phyloP scores from a whole-genome alignment of 2,797 vertebrate species.

The Poeciliopsis gracilis region DNA sequence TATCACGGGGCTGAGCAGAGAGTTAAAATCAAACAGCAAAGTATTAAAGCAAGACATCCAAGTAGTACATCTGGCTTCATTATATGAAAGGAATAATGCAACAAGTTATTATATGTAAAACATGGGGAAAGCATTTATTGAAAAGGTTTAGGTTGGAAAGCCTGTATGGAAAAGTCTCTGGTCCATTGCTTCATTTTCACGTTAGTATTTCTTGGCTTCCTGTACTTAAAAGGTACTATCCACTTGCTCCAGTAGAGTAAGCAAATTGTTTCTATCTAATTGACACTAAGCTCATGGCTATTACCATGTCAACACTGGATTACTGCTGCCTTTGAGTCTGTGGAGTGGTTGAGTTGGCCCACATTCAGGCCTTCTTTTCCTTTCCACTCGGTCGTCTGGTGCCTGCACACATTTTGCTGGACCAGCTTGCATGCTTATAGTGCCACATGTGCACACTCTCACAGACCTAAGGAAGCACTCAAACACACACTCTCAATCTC shows the following conservation, averaged over 20 bases:
- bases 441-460: constrained; percentile 58
- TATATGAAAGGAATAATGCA: neutral
- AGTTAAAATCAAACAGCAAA: too few relatives aligned
- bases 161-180: constrained; percentile 16
- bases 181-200: constrained; percentile 38
- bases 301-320: constrained; percentile 83
- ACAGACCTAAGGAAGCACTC: constrained; percentile 44
- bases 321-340: constrained; percentile 80
- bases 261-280: constrained; percentile 84
- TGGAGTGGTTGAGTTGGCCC: constrained; percentile 80
- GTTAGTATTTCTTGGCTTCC: constrained; percentile 37
- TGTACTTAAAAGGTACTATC: constrained; percentile 72
- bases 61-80: neutral
- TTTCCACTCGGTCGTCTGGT: constrained; percentile 76
- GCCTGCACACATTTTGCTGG: constrained; percentile 64
- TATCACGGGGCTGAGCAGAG: too few relatives aligned
- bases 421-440: constrained; percentile 51
- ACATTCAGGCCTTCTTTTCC: constrained; percentile 80
- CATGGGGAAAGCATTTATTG: neutral
- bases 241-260: constrained; percentile 76
- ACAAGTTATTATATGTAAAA: constrained; percentile 13
- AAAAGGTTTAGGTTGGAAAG: constrained; percentile 11
- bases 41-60: too few relatives aligned
- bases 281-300: constrained; percentile 82
- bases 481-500: constrained; percentile 31